Percentiles rank a stretch among this genome's conserved stretches.
These are phyloP conservation scores for Paralvinella palmiformis DNA, from an alignment of 1,140 invertebrate genomes.

Conservation along the genomic window DNA sequence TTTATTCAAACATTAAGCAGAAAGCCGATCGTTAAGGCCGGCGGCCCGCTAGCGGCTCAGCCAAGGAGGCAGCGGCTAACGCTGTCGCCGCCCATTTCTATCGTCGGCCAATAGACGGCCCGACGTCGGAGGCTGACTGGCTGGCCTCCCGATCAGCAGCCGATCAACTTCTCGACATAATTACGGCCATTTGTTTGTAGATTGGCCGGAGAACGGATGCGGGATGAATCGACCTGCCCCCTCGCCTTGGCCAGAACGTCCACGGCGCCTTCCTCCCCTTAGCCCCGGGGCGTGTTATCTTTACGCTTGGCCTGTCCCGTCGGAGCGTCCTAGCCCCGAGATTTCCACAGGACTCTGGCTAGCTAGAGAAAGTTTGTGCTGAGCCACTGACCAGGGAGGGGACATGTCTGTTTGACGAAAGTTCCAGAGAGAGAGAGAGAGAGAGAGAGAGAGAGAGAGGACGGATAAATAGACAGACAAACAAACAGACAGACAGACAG, in stretches of 20 bases:
- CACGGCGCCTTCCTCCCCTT: not conserved
- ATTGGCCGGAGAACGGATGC: too few relatives aligned
- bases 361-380: not conserved
- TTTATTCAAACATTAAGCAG: too few relatives aligned
- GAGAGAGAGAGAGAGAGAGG: not conserved
- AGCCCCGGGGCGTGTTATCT: not conserved
- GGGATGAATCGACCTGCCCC: too few relatives aligned
- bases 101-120: too few relatives aligned
- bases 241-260: not conserved
- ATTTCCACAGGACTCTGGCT: not conserved
- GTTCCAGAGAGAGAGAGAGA: not conserved
- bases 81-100: too few relatives aligned
- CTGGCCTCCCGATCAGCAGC: too few relatives aligned
- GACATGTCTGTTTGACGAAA: not conserved
- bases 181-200: too few relatives aligned
- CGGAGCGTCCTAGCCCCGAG: not conserved
- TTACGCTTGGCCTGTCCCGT: not conserved
- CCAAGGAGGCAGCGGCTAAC: too few relatives aligned
- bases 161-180: too few relatives aligned
- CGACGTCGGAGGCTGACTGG: too few relatives aligned
- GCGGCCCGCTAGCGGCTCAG: too few relatives aligned
- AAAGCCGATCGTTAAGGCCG: too few relatives aligned
- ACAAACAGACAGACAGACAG: not conserved
- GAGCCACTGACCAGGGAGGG: not conserved
- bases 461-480: constrained; percentile 1